Evolutionary conservation across 1,140 invertebrate species (phyloP), one percentile per base, ranked within the genome.

Genomic region (Drosophila mayri): DNA sequence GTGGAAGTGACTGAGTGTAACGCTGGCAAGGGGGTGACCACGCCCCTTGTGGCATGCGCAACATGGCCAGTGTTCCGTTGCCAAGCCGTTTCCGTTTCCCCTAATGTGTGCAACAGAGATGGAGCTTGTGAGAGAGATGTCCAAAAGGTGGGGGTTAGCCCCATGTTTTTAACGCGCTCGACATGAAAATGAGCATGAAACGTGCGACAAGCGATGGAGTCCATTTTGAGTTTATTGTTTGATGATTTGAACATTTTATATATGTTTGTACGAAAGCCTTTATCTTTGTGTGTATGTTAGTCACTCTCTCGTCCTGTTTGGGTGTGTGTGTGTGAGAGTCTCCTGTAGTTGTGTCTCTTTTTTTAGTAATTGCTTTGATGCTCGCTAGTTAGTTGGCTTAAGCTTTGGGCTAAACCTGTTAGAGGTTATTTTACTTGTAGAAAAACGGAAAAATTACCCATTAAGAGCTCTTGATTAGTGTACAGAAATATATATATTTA

Each of bases 191-290:
- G 90, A 90, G 90, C 86, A 90, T 84, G 76, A 90, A 92, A 90
- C 83, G 76, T 84, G 84, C 75, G 84, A 77, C 86, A 80, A 91
- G 91, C 90, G 85, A 92, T 78, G 90, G 91, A 92, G 91, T 92
- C 91, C 91, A 92, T 92, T 92, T 92, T 92, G 88, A 92, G 91
- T 92, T 92, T 92, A 92, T 92, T 92, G 91, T 92, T 92, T 92
- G 91, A 91, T 92, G 91, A 92, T 92, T 92, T 92, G 91, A 91
- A 92, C 91, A 92, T 92, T 92, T 92, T 92, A 91, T 92, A 78
- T 76, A 61, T 18, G 38, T 59, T 63, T n/a, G 38, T 44, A 50
- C 46, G 59, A 65, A 52, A 65, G n/a, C 37, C 12, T 50, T 32
- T 38, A 32, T 57, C 44, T 76, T 32, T 47, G 20, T 68, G 67